phyloP scores from a whole-genome alignment of 2,888 invertebrate genomes.

The Agrotis puta region DNA sequence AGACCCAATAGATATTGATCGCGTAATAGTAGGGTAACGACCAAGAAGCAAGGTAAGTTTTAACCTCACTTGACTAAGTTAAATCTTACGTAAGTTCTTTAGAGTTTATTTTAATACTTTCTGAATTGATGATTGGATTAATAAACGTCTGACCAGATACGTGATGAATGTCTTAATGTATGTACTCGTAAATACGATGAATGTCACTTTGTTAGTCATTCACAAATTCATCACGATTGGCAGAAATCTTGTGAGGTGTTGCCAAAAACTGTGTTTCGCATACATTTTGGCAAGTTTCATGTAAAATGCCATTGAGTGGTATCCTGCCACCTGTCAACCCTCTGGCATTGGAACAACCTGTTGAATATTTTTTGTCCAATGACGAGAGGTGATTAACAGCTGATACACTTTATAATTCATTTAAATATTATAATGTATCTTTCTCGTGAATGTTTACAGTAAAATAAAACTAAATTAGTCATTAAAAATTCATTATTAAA shows the following conservation, averaged over 20 bases:
- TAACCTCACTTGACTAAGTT: slow-evolving; percentile 1
- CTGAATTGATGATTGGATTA: background rate
- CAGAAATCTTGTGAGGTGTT: background rate
- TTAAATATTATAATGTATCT: slow-evolving; percentile 1
- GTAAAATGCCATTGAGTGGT: background rate
- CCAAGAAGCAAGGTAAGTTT: background rate
- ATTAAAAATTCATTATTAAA: too few relatives aligned
- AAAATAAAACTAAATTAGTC: background rate
- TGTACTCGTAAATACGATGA: too few relatives aligned
- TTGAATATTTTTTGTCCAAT: slow-evolving; percentile 33
- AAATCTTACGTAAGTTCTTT: background rate
- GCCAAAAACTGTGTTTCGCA: slow-evolving; percentile 12
- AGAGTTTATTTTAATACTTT: background rate
- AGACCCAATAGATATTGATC: slow-evolving; percentile 14
- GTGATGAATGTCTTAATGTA: too few relatives aligned
- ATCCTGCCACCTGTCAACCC: background rate
- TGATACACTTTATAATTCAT: background rate
- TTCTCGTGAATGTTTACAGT: background rate
- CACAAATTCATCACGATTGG: background rate
- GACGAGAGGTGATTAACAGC: slow-evolving; percentile 26
- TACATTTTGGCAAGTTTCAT: slow-evolving; percentile 19
- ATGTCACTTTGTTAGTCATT: background rate
- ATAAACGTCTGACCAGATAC: background rate
- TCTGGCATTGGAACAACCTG: slow-evolving; percentile 27
- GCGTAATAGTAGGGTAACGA: background rate